Percentiles rank a stretch among this genome's conserved stretches.
phyloP scores from a whole-genome alignment of 2,113 vertebrate species.

The Dunckerocampus dactyliophorus region DNA sequence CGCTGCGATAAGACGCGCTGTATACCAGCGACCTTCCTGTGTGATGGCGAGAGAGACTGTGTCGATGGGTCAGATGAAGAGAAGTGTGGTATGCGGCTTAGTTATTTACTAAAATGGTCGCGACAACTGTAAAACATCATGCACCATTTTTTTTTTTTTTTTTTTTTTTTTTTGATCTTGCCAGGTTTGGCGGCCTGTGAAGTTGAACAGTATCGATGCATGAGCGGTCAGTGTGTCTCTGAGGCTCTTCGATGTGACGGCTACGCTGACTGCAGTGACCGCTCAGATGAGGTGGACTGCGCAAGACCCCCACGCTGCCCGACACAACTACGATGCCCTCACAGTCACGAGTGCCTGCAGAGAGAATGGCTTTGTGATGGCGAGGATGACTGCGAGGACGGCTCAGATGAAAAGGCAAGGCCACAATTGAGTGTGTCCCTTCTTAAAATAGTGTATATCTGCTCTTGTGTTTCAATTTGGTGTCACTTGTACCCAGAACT shows the following conservation, averaged over 20 bases:
- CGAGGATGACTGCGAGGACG: conserved; percentile 79
- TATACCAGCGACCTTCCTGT: conserved; percentile 78
- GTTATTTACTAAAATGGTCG: not conserved
- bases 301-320: conserved; percentile 66
- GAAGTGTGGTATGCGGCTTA: conserved; percentile 65
- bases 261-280: conserved; percentile 80
- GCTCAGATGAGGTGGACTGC: conserved; percentile 81
- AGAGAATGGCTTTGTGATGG: conserved; percentile 86
- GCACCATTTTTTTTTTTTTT: too few species aligned
- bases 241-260: conserved; percentile 79
- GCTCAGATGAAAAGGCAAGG: conserved; percentile 81
- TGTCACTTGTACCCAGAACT: conserved; percentile 63
- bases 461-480: not conserved
- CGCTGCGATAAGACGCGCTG: conserved; percentile 79
- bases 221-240: conserved; percentile 80
- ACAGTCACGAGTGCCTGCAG: conserved; percentile 78
- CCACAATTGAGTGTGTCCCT: not conserved
- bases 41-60: conserved; percentile 83
- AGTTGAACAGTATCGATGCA: conserved; percentile 68
- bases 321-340: conserved; percentile 64
- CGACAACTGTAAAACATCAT: too few species aligned
- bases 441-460: not conserved
- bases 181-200: conserved; percentile 68
- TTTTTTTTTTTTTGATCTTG: not conserved
- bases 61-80: conserved; percentile 76